Evolutionary conservation across 2,797 vertebrate genomes (phyloP).

Genomic region (Denticeps clupeoides): DNA sequence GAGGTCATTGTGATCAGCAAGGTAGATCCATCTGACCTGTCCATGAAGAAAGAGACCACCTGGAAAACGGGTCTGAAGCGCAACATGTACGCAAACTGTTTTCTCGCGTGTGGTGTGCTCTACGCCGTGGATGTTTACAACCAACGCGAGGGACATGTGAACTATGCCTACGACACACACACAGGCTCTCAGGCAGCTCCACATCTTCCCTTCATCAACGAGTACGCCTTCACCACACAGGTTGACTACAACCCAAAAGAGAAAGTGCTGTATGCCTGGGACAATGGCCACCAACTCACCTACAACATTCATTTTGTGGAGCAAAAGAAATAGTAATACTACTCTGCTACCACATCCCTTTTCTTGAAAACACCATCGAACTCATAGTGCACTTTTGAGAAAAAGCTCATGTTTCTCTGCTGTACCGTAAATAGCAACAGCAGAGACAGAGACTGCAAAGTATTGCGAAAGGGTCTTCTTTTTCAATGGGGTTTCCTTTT

Average conservation of each 20-base stretch:
- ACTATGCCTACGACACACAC: constrained; percentile 88
- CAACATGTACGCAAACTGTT: constrained; percentile 87
- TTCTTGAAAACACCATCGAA: background rate
- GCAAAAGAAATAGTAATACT: constrained; percentile 30
- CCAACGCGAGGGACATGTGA: constrained; percentile 78
- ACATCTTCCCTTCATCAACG: constrained; percentile 75
- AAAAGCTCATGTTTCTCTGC: constrained; percentile 1
- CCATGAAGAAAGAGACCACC: constrained; percentile 77
- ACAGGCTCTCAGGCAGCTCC: constrained; percentile 76
- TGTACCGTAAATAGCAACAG: too few relatives aligned
- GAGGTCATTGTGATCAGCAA: constrained; percentile 84
- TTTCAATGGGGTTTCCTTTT: background rate
- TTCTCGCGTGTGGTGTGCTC: constrained; percentile 86
- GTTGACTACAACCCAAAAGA: constrained; percentile 95
- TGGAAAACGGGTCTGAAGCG: constrained; percentile 82
- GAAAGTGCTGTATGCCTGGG: constrained; percentile 87
- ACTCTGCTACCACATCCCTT: background rate
- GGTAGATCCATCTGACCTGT: constrained; percentile 80
- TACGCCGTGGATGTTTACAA: constrained; percentile 83
- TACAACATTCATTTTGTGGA: constrained; percentile 76
- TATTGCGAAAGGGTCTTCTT: background rate
- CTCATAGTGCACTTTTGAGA: too few relatives aligned
- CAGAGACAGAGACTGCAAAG: too few relatives aligned
- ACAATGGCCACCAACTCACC: constrained; percentile 89
- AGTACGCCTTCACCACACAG: constrained; percentile 81